Base-by-base conservation (phyloP, 2,797 vertebrate genomes). In the Atherinosoma microstoma region DNA sequence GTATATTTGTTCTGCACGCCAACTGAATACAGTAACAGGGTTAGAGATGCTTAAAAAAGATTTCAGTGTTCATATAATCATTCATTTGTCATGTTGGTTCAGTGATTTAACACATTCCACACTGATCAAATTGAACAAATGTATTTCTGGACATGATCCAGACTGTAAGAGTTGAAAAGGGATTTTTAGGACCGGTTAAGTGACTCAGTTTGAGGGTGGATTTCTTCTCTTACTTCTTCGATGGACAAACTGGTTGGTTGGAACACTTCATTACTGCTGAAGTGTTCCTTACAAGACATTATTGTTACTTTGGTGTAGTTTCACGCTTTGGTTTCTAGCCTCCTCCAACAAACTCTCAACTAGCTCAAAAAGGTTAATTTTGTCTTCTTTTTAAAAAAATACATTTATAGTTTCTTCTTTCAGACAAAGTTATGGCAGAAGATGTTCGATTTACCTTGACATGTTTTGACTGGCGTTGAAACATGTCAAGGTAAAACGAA, bases 1-100 rank as follows among this genome's bases (percentile, higher is more conserved):
- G 58, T 71, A 51, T 89, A 89, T 90, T 91, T 91, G 78, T 73
- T 76, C 67, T 72, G 73, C 75, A 64, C 61, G 59, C 56, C 56
- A 69, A 83, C 84, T 74, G 80, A 69, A 84, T 80, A 76, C 49
- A 80, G 73, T 68, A 56, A 64, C 49, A 30, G 66, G 67, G 67
- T 79, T 76, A 58, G 58, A 64, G 47, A 53, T 29, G 67, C 24
- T 74, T 81, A 61, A 70, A 67, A 65, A 67, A 70, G 32, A 81
- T 64, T 67, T 29, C 36, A 76, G 66, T 61, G 29, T 75, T 85
- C 9, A 70, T 77, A 72, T 76, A 58, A n/a, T 38, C 10, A 65
- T 32, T 67, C 2, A 56, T 84, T 78, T 78, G 38, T 76, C n/a
- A 3, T 60, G 20, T 58, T 47, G 38, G 2, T 64, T 67, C 7